Base-by-base conservation (phyloP, 2,888 invertebrate species). In the Meteorus cinctellus region DNA sequence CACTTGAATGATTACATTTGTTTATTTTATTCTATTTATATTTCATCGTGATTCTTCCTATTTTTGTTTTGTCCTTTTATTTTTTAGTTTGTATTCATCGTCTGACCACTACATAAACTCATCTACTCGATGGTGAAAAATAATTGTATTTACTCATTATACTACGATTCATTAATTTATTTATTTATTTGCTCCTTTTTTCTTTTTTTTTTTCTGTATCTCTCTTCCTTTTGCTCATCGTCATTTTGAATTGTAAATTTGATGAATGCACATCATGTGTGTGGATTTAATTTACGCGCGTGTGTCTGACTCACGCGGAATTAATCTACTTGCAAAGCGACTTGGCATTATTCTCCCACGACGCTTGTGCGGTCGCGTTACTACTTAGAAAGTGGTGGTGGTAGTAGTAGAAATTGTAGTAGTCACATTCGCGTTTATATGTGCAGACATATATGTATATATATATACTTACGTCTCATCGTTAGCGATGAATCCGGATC, bases 401-500 rank as follows among this genome's bases (percentile, higher is more conserved):
- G 55, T 55, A 55, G 5, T 51, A 51, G 4, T 51, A n/a, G 16
- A 1, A 24, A 24, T 24, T 24, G 24, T 19, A 51, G 5, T 34
- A 34, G 24, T 59, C 29, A 67, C 19, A 34, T 24, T 29, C 16
- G 27, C n/a, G n/a, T 48, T 27, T 45, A 45, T 67, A 12, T 27
- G 5, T 41, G 8, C 19, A 63, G 5, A 67, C 45, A 67, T 59
- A 55, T 62, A 70, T 24, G 55, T 55, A 55, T 55, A 4, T 24
- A 55, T 55, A 55, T 19, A 55, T 55, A 19, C n/a, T 19, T 19
- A 19, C 8, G 55, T 4, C 8, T 55, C 62, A 51, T 60, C 55
- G 72, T 71, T 70, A 60, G 72, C 65, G 55, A 78, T 76, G 76
- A 79, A 81, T 78, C 72, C 75, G 76, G 77, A 79, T 77, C 78